phyloP scores from a whole-genome alignment of 2,888 invertebrate species.

The Marronus borbonicus region DNA sequence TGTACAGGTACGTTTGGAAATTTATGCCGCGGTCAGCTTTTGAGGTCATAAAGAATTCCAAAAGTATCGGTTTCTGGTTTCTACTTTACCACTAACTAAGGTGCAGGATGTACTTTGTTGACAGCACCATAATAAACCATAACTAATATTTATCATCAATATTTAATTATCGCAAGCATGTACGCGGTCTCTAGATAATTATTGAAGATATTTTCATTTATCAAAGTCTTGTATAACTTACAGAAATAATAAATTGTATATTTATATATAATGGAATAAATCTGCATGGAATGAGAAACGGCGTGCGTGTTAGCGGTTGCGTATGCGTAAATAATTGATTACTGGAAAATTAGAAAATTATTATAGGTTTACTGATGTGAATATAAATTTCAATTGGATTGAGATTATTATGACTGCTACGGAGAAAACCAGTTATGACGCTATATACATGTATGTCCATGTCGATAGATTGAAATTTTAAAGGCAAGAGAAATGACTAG shows the following conservation, averaged over 20 bases:
- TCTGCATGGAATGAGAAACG: conserved; percentile 19
- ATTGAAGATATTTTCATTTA: conserved; percentile 27
- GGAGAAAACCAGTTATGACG: too few species aligned
- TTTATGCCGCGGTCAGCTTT: conserved; percentile 16
- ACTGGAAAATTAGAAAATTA: conserved; percentile 25
- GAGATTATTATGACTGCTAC: too few species aligned
- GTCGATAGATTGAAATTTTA: too few species aligned
- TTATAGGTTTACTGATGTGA: not conserved
- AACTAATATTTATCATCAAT: conserved; percentile 37
- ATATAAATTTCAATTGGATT: conserved; percentile 3
- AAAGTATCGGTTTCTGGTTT: conserved; percentile 1
- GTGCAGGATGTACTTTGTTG: conserved; percentile 28
- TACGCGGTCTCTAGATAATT: conserved; percentile 11
- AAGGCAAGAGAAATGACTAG: too few species aligned
- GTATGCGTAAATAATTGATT: conserved; percentile 19
- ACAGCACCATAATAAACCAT: conserved; percentile 22
- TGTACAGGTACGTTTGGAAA: not conserved
- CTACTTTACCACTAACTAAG: not conserved
- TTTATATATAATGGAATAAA: conserved; percentile 22
- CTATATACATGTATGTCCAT: too few species aligned
- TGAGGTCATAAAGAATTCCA: conserved; percentile 21
- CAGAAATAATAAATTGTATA: conserved; percentile 16
- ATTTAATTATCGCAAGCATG: conserved; percentile 30
- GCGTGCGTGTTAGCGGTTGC: not conserved
- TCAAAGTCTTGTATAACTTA: conserved; percentile 21